These are phyloP conservation scores for Drosophila parabipectinata DNA, from an alignment of 1,140 invertebrate species.

Conservation along the genomic window DNA sequence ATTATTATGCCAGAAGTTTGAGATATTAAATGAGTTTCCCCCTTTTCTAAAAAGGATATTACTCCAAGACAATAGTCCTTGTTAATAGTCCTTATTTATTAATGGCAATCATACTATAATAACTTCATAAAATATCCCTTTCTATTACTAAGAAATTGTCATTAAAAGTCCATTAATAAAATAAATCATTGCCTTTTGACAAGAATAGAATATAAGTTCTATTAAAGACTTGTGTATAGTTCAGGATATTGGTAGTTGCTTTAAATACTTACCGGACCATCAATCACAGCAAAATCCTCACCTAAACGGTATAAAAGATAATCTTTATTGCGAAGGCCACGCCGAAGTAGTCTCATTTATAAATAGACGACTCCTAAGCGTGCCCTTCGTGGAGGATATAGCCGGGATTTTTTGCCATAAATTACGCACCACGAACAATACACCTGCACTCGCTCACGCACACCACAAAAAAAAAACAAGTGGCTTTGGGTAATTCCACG, in stretches of 20 bases:
- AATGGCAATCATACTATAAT: background rate
- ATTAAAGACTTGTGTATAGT: background rate
- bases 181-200: background rate
- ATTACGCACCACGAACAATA: conserved; percentile 50
- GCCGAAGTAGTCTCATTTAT: conserved; percentile 20
- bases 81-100: background rate
- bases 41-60: too few relatives aligned
- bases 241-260: conserved; percentile 16
- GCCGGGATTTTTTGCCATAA: conserved; percentile 42
- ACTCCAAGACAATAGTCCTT: background rate
- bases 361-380: conserved; percentile 32
- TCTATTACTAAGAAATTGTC: background rate
- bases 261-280: conserved; percentile 30
- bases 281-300: conserved; percentile 21
- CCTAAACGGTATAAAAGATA: conserved; percentile 2
- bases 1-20: background rate
- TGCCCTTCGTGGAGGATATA: conserved; percentile 17
- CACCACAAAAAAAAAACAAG: conserved; percentile 1
- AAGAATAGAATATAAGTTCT: background rate
- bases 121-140: background rate
- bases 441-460: conserved; percentile 1
- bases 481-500: conserved; percentile 55
- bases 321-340: conserved; percentile 29
- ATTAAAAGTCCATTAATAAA: background rate
- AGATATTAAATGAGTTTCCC: too few relatives aligned